Evolutionary conservation across 1,140 invertebrate genomes (phyloP).

Genomic region (Heliconius melpomene): DNA sequence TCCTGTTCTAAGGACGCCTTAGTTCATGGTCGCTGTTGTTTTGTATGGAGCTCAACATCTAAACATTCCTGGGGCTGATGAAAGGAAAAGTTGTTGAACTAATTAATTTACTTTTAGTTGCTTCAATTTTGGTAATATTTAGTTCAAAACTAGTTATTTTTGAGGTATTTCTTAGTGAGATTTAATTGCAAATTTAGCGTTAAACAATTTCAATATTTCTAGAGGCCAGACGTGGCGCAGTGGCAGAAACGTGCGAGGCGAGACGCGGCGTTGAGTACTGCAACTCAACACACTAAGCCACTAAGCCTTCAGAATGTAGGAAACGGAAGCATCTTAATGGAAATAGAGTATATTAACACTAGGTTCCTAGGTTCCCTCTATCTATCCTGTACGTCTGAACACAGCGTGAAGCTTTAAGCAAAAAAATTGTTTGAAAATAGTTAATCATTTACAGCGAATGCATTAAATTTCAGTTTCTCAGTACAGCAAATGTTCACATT

Average conservation of each 20-base stretch:
- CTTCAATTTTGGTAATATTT: not conserved
- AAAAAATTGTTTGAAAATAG: no score
- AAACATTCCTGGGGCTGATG: not conserved
- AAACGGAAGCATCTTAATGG: not conserved
- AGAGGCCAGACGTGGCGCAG: no score
- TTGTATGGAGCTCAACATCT: not conserved
- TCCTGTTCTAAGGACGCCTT: conserved; percentile 10
- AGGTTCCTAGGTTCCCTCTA: not conserved
- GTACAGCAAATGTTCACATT: conserved; percentile 14
- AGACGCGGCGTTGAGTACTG: not conserved
- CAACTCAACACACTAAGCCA: not conserved
- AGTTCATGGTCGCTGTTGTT: conserved; percentile 8
- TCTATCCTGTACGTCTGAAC: not conserved
- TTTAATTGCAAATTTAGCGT: no score
- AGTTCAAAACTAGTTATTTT: not conserved
- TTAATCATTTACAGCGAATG: not conserved
- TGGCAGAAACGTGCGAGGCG: no score
- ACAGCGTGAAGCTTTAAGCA: no score
- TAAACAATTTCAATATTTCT: no score
- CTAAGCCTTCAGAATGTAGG: not conserved
- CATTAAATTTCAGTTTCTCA: not conserved
- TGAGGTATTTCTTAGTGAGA: no score
- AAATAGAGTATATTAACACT: not conserved
- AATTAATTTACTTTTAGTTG: not conserved
- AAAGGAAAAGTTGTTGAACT: not conserved